Evolutionary conservation across 2,888 invertebrate genomes (phyloP).

Genomic region (Tachina grossa): DNA sequence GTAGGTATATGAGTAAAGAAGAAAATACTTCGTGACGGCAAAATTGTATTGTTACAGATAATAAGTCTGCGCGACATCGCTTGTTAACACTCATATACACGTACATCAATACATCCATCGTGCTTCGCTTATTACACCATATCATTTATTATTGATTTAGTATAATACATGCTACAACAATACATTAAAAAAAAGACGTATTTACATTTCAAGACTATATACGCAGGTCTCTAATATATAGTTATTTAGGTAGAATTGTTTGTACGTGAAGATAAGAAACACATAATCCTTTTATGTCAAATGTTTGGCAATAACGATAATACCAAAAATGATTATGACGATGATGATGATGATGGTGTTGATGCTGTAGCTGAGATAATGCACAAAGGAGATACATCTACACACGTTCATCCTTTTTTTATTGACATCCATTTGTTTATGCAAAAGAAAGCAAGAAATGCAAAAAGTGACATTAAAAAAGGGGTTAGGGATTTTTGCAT

Average conservation of each 20-base stretch:
- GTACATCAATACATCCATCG: too few species aligned
- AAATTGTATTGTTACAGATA: too few species aligned
- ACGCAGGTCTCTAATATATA: too few species aligned
- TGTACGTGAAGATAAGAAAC: constrained; percentile 31
- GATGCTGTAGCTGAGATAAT: constrained; percentile 56
- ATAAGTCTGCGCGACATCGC: too few species aligned
- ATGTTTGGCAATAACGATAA: constrained; percentile 58
- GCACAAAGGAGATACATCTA: constrained; percentile 58
- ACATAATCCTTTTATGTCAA: constrained; percentile 68
- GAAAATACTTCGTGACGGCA: too few species aligned
- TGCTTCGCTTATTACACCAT: too few species aligned
- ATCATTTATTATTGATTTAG: too few species aligned
- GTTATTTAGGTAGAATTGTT: constrained; percentile 4
- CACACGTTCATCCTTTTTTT: background rate
- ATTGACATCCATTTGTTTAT: constrained; percentile 64
- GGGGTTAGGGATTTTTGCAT: constrained; percentile 44
- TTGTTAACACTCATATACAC: too few species aligned
- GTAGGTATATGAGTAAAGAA: too few species aligned
- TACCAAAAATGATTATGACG: constrained; percentile 24
- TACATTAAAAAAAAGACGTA: too few species aligned
- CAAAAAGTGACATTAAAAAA: constrained; percentile 7
- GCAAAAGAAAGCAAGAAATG: background rate
- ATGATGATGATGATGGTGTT: constrained; percentile 30
- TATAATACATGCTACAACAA: too few species aligned
- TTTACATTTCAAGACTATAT: too few species aligned